Evolutionary conservation across 2,888 invertebrate genomes (phyloP), one percentile per base, ranked within the genome.

Genomic region (Tenthredo scrophulariae): DNA sequence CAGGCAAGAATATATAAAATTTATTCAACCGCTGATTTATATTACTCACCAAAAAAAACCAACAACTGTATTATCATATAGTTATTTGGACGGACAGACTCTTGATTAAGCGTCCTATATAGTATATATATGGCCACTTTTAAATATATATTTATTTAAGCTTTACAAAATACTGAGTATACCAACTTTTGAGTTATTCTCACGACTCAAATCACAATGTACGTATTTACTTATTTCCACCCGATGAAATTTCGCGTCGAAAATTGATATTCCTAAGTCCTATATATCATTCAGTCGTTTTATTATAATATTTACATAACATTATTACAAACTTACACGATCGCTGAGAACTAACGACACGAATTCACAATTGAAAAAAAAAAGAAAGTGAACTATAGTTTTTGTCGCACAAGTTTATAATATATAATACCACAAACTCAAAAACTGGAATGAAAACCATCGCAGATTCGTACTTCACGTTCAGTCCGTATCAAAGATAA

Each of bases 151-250:
- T 67, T 70, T 67, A 83, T 58, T 26, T 83, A 83, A 83, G 58
- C 83, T 83, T 70, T 83, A 83, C 83, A 83, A 83, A 83, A 83
- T 83, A 83, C 83, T 83, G 83, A 67, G 83, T 83, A 83, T 83
- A 83, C 50, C 40, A 83, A 83, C 33, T 83, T 83, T 83, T 46
- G 67, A 26, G 43, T 13, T n/a, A 43, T 43, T n/a, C 40, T 10
- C n/a, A 43, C 15, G 43, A 46, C 67, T 67, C 65, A 83, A 67
- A 83, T 83, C 83, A 83, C 83, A 83, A 67, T 46, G 9, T 83
- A 83, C 50, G 83, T 70, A 83, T 67, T 43, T 46, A 65, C 37
- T 29, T 50, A 7, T 29, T 46, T 15, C 9, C 40, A 74, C 26
- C 26, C 74, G 40, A 72, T 22, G 72, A 72, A n/a, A 40, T 10